phyloP scores from a whole-genome alignment of 2,888 invertebrate genomes.

The Clistopyga incitator region DNA sequence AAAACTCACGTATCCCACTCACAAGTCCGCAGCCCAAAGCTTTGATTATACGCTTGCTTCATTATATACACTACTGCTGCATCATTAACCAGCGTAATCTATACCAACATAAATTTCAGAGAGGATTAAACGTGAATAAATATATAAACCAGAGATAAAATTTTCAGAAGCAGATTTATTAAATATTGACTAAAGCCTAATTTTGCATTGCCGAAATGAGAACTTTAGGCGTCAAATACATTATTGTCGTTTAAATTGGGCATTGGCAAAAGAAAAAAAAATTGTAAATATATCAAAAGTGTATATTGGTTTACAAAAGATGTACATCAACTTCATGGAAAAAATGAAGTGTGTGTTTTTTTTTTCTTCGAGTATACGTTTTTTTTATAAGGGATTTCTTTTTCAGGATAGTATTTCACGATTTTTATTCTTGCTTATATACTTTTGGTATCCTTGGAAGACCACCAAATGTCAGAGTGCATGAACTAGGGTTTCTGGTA shows the following conservation, averaged over 20 bases:
- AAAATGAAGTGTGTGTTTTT: no score
- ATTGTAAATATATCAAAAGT: no score
- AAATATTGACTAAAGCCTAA: neutral
- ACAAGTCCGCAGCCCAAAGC: slow-evolving; percentile 1
- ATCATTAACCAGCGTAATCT: slow-evolving; percentile 13
- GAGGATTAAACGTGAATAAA: neutral
- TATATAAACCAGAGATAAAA: slow-evolving; percentile 18
- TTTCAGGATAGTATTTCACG: neutral
- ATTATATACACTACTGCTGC: slow-evolving; percentile 1
- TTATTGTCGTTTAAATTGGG: slow-evolving; percentile 28
- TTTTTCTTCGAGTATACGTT: neutral
- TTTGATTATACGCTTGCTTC: slow-evolving; percentile 30
- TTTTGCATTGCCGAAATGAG: slow-evolving; percentile 23
- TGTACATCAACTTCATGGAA: no score
- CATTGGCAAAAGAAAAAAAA: no score
- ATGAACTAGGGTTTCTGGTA: slow-evolving; percentile 18
- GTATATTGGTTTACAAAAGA: no score
- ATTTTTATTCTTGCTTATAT: neutral
- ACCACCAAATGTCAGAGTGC: slow-evolving; percentile 52
- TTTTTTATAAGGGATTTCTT: neutral
- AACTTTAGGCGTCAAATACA: slow-evolving; percentile 49
- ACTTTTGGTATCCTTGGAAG: neutral
- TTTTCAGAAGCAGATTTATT: slow-evolving; percentile 25
- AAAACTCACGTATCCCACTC: neutral
- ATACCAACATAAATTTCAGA: neutral